These are phyloP conservation scores for Ligdia adustata DNA, from an alignment of 2,888 invertebrate genomes.

Conservation along the genomic window DNA sequence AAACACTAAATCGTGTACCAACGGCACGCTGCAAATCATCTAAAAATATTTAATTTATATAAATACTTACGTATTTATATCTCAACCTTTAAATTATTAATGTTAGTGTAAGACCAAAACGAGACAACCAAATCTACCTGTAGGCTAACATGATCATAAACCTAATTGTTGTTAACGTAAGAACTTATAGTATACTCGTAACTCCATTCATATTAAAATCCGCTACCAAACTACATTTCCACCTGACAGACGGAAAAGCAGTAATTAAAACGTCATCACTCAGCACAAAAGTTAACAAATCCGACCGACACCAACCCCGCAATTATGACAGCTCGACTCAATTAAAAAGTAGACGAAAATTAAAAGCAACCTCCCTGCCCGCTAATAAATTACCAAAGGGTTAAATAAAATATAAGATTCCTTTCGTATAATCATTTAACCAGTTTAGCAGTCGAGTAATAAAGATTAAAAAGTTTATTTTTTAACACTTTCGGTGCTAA, in stretches of 20 bases:
- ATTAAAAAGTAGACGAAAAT: conserved; percentile 69
- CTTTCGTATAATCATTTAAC: conserved; percentile 80
- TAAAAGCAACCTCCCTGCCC: conserved; percentile 65
- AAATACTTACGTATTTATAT: too few relatives aligned
- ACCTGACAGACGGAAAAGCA: conserved; percentile 3
- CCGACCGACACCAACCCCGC: conserved; percentile 55
- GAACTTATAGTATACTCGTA: too few relatives aligned
- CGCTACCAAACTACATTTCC: not conserved
- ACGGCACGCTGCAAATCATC: too few relatives aligned
- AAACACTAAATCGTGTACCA: too few relatives aligned
- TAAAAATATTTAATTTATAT: too few relatives aligned
- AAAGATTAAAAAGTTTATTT: conserved; percentile 84
- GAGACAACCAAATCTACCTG: too few relatives aligned
- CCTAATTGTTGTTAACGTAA: too few relatives aligned
- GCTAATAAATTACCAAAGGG: conserved; percentile 76
- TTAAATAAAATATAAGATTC: conserved; percentile 75
- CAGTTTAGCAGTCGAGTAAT: conserved; percentile 82
- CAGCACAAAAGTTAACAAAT: conserved; percentile 26
- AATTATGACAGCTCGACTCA: conserved; percentile 66
- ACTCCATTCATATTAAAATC: not conserved
- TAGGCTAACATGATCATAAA: too few relatives aligned
- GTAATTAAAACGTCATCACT: conserved; percentile 22
- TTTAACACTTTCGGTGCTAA: conserved; percentile 84
- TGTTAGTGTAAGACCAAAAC: too few relatives aligned
- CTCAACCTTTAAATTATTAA: too few relatives aligned